These are phyloP conservation scores for Nasonovia ribisnigri DNA, from an alignment of 2,888 invertebrate species.

Conservation along the genomic window DNA sequence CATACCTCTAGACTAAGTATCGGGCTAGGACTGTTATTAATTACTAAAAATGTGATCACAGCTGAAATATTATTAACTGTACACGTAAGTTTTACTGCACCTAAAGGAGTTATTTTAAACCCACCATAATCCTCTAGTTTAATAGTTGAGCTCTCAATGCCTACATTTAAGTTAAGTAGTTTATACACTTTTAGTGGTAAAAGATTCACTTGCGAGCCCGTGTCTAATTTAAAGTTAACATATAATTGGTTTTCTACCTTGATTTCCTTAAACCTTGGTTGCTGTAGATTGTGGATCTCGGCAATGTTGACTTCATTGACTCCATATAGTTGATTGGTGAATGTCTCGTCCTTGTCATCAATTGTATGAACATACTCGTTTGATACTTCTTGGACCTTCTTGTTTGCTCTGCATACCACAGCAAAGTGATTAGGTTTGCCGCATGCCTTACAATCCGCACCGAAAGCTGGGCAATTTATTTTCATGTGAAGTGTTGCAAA, in stretches of 20 bases:
- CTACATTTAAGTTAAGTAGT: background rate
- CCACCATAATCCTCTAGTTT: background rate
- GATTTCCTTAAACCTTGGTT: background rate
- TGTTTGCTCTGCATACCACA: background rate
- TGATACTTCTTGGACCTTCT: background rate
- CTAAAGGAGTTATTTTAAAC: background rate
- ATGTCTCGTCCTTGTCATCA: background rate
- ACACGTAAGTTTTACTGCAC: background rate
- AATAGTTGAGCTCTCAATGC: background rate
- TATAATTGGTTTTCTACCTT: background rate
- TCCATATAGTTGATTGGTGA: background rate
- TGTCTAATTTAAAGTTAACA: constrained; percentile 1
- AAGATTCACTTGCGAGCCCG: background rate
- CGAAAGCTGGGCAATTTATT: background rate
- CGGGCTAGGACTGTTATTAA: constrained; percentile 4
- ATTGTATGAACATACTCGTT: background rate
- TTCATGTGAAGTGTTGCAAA: background rate
- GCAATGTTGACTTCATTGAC: background rate
- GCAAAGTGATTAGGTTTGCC: background rate
- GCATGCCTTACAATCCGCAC: background rate
- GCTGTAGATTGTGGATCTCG: background rate
- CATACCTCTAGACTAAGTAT: background rate
- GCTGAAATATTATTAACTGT: background rate
- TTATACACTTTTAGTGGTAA: background rate
- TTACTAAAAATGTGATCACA: background rate